A percentile compares a stretch with the other conserved stretches of the same genome.
Conservation (phyloP, 2,113 vertebrate species). For the Theristicus caerulescens region DNA sequence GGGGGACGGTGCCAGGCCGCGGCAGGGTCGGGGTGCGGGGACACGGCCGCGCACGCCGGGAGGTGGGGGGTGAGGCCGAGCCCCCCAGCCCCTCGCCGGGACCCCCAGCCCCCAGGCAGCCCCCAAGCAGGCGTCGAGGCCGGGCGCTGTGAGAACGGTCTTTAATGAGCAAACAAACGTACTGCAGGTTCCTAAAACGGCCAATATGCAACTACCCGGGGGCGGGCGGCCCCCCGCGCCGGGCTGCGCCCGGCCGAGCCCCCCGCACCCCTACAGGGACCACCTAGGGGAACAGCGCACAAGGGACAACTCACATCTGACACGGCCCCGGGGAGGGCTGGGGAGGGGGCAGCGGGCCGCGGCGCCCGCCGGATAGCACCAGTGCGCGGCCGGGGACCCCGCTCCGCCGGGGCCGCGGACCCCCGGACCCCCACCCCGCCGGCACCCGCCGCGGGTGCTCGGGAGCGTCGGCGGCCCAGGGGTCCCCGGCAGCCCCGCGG, state of each 20-base stretch:
- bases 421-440: background rate
- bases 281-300: background rate
- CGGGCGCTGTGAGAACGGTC: background rate
- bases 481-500: background rate
- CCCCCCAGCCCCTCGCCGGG: background rate
- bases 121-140: background rate
- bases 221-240: background rate
- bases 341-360: background rate
- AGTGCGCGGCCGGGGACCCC: background rate
- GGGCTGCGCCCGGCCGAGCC: background rate
- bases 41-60: too few species aligned
- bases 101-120: background rate
- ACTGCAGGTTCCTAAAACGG: background rate
- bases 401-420: background rate
- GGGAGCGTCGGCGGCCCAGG: too few species aligned
- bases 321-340: constrained; percentile 13
- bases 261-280: background rate
- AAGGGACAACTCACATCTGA: background rate
- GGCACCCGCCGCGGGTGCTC: too few species aligned
- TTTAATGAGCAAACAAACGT: constrained; percentile 47
- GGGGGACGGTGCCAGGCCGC: background rate
- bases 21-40: background rate
- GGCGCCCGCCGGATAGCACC: background rate
- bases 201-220: background rate
- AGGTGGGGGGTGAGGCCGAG: background rate